Evolutionary conservation across 2,888 invertebrate genomes (phyloP).

Genomic region (Neoscelio sp.): DNA sequence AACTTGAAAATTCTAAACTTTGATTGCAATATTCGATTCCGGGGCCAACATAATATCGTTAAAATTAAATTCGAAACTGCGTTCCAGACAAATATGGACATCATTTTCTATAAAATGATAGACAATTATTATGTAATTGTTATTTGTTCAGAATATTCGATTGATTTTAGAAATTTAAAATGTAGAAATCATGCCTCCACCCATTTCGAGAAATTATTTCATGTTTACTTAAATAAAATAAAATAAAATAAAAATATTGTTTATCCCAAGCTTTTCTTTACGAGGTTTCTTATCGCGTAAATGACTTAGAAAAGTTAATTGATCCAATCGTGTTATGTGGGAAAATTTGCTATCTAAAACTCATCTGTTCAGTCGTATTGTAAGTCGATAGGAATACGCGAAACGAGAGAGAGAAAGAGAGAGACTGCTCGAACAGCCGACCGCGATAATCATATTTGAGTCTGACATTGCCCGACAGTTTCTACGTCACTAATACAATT

Average conservation of each 20-base stretch:
- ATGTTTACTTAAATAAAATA: too few species aligned
- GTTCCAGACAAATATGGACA: too few species aligned
- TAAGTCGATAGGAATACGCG: conserved; percentile 6
- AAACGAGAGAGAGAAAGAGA: neutral
- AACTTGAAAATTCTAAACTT: too few species aligned
- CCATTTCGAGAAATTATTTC: too few species aligned
- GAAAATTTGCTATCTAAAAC: conserved; percentile 25
- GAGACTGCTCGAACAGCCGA: conserved; percentile 6
- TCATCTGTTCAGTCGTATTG: conserved; percentile 2
- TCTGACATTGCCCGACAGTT: conserved; percentile 40
- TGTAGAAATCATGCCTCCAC: too few species aligned
- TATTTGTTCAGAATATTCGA: too few species aligned
- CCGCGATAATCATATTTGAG: conserved; percentile 41
- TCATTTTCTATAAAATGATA: too few species aligned
- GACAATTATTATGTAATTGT: too few species aligned
- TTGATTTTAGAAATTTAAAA: too few species aligned
- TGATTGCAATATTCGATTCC: too few species aligned
- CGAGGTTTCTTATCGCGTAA: neutral
- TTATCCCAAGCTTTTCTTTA: neutral
- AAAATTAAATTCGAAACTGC: too few species aligned
- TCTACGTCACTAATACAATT: conserved; percentile 46
- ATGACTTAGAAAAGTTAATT: conserved; percentile 13
- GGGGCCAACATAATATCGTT: too few species aligned
- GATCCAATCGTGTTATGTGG: conserved; percentile 12
- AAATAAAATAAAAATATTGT: neutral